phyloP scores from a whole-genome alignment of 2,113 vertebrate species.

The Tretioscincus oriximinensis region DNA sequence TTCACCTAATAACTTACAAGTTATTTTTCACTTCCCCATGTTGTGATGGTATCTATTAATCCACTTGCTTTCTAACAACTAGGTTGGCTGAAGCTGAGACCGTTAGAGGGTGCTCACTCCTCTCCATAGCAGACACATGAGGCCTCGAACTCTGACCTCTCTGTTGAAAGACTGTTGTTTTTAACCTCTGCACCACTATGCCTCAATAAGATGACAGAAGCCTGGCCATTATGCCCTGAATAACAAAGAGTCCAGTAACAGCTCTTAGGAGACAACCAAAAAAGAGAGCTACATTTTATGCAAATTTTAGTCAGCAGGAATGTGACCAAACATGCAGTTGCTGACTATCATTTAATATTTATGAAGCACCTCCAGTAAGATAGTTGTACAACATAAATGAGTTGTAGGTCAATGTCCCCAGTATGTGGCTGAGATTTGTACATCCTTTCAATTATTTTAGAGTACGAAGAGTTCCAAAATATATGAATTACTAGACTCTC shows the following conservation, averaged over 20 bases:
- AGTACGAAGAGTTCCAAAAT: background rate
- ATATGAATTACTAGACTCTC: background rate
- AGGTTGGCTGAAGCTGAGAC: no score
- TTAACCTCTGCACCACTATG: no score
- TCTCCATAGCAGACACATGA: no score
- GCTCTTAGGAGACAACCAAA: background rate
- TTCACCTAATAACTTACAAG: no score
- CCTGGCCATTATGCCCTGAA: background rate
- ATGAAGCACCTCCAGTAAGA: background rate
- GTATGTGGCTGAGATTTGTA: background rate
- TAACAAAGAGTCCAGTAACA: background rate
- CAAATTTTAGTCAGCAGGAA: background rate
- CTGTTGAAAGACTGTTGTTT: no score
- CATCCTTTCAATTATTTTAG: background rate
- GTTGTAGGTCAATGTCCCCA: background rate
- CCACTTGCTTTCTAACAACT: no score
- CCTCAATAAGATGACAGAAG: background rate
- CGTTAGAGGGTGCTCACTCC: no score
- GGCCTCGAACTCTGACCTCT: no score
- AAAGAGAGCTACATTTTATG: background rate
- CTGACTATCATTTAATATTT: slow-evolving; percentile 1
- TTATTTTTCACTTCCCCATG: no score
- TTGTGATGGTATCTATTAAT: no score
- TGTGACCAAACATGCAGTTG: background rate
- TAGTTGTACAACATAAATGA: background rate